Evolutionary conservation across 2,113 vertebrate genomes (phyloP), one percentile per base, ranked within the genome.

Genomic region (Lophius piscatorius): DNA sequence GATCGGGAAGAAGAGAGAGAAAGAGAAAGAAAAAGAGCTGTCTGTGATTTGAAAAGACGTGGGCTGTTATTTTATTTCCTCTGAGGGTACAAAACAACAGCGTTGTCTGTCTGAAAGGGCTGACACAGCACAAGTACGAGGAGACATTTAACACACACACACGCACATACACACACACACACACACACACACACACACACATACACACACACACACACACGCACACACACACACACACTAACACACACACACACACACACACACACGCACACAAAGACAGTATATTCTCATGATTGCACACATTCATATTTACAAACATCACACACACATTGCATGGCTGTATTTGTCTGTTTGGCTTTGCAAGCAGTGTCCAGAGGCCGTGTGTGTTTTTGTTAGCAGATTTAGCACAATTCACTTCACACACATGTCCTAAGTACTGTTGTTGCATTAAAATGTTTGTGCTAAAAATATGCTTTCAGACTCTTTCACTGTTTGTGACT

Each of bases 61-160:
- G 83, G 83, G 87, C 67, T 76, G 78, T 76, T 78, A 60, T 85
- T 89, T 89, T 89, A 89, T 89, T 89, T 89, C 87, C 87, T 89
- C 83, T 86, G 87, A 87, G 87, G 78, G 31, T 84, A 73, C 75
- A 81, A 72, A 86, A 86, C 83, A 85, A 82, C 85, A 78, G 62
- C 14, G 59, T 80, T 82, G 85, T 85, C 83, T 83, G 80, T 85
- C 82, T 82, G 58, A 63, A 31, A 63, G 63, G 65, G 87, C 87
- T 89, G 85, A 89, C 82, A 84, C 85, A 84, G 85, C 87, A 87
- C 29, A 83, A 82, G 60, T 58, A 67, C 5, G 6, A 73, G 16
- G 54, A 77, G 63, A 64, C 60, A 51, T 23, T 52, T 44, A 13
- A 47, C 60, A 69, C 56, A 56, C 52, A 50, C 44, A 46, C 55